Evolutionary conservation across 2,113 vertebrate species (phyloP).

Genomic region (Ovibos moschatus): DNA sequence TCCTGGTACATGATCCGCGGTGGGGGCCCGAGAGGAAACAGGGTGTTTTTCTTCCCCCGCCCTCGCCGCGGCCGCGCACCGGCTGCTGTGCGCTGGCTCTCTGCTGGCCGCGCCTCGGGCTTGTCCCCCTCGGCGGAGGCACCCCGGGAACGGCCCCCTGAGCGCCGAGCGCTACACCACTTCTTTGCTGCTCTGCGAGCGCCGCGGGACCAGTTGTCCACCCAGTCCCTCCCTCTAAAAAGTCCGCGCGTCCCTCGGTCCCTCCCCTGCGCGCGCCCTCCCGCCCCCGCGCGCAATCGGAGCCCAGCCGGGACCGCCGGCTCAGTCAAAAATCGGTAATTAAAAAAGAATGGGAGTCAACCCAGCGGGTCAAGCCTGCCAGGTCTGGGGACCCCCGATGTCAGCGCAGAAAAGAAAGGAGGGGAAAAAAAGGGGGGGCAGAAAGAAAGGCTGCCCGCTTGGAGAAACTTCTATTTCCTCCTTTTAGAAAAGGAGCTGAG

Average conservation of each 20-base stretch:
- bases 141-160: background rate
- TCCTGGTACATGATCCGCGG: conserved; percentile 99
- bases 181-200: conserved; percentile 33
- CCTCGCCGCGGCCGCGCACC: conserved; percentile 70
- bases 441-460: conserved; percentile 39
- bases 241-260: conserved; percentile 64
- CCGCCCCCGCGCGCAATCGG: conserved; percentile 60
- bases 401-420: background rate
- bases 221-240: conserved; percentile 66
- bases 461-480: conserved; percentile 76
- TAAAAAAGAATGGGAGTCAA: background rate
- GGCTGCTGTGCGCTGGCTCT: conserved; percentile 54
- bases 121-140: background rate
- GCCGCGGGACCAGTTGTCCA: conserved; percentile 56
- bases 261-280: conserved; percentile 68
- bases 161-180: background rate
- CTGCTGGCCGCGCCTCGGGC: conserved; percentile 34
- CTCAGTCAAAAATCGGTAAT: background rate
- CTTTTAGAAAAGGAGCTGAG: conserved; percentile 62
- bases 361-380: background rate
- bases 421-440: background rate
- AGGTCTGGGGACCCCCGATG: background rate
- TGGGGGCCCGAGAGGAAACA: conserved; percentile 78
- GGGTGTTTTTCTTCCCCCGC: conserved; percentile 76
- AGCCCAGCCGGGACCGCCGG: conserved; percentile 12